Percentiles rank a stretch among this genome's conserved stretches.
Conservation (phyloP, 2,888 invertebrate species). For the Erannis defoliaria region DNA sequence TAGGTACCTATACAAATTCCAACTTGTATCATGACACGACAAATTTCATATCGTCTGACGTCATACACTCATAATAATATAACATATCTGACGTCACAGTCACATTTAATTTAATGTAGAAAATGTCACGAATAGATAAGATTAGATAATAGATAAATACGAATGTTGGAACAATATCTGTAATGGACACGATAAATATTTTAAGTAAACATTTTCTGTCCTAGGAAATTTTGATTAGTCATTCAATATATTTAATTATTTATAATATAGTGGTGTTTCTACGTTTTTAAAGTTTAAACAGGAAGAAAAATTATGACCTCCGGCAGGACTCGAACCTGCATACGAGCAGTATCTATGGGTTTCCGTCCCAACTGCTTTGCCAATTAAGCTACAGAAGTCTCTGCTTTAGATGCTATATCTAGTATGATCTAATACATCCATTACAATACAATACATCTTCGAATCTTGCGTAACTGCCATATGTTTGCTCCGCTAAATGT, state of each 20-base stretch:
- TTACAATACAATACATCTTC: no score
- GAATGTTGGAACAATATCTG: not conserved
- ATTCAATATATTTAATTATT: not conserved
- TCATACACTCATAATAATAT: not conserved
- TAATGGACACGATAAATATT: not conserved
- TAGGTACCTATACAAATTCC: not conserved
- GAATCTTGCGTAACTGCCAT: no score
- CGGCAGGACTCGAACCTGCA: no score
- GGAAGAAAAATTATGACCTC: no score
- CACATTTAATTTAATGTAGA: conserved; percentile 1
- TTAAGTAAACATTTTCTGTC: not conserved
- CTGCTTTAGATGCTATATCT: no score
- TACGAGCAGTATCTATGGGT: no score
- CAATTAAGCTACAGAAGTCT: no score
- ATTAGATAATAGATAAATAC: conserved; percentile 1
- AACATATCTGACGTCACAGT: not conserved
- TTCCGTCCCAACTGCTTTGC: no score
- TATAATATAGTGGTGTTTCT: not conserved
- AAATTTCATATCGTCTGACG: not conserved
- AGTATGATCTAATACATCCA: no score
- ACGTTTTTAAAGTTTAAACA: no score
- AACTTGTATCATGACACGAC: not conserved
- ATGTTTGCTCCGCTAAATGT: no score
- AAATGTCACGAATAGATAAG: conserved; percentile 8
- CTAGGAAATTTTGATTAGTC: not conserved